Percentiles rank a stretch among this genome's conserved stretches.
Evolutionary conservation across 2,113 vertebrate species (phyloP).

Genomic region (Colossoma macropomum): DNA sequence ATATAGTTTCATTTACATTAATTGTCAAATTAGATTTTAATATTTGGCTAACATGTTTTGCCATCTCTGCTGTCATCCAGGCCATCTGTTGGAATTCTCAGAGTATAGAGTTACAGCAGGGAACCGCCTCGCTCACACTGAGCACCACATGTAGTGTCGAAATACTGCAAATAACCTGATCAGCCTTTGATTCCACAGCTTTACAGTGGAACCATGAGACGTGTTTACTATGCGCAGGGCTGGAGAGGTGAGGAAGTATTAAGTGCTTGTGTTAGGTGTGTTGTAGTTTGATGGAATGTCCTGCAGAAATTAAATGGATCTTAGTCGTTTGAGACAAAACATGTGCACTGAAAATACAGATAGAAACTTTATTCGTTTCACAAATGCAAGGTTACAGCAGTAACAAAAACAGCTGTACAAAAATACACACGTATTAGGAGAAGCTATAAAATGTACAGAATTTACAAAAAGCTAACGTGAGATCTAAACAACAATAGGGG

Average conservation of each 20-base stretch:
- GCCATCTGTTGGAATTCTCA: slow-evolving; percentile 80
- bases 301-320: slow-evolving; percentile 31
- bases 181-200: slow-evolving; percentile 77
- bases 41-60: slow-evolving; percentile 58
- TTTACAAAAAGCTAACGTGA: too few relatives aligned
- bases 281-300: slow-evolving; percentile 39
- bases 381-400: too few relatives aligned
- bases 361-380: too few relatives aligned
- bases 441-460: too few relatives aligned
- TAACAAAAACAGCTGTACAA: too few relatives aligned
- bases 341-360: background rate
- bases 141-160: slow-evolving; percentile 74
- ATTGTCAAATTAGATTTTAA: slow-evolving; percentile 66
- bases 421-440: too few relatives aligned
- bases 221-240: slow-evolving; percentile 67
- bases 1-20: slow-evolving; percentile 33
- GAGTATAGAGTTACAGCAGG: slow-evolving; percentile 72
- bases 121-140: slow-evolving; percentile 71
- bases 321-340: background rate
- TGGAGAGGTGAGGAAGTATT: slow-evolving; percentile 65
- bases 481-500: too few relatives aligned
- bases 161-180: slow-evolving; percentile 78
- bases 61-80: slow-evolving; percentile 48
- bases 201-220: slow-evolving; percentile 72
- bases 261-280: slow-evolving; percentile 24